These are phyloP conservation scores for Xiphophorus maculatus DNA, from an alignment of 2,113 vertebrate genomes.

Conservation along the genomic window DNA sequence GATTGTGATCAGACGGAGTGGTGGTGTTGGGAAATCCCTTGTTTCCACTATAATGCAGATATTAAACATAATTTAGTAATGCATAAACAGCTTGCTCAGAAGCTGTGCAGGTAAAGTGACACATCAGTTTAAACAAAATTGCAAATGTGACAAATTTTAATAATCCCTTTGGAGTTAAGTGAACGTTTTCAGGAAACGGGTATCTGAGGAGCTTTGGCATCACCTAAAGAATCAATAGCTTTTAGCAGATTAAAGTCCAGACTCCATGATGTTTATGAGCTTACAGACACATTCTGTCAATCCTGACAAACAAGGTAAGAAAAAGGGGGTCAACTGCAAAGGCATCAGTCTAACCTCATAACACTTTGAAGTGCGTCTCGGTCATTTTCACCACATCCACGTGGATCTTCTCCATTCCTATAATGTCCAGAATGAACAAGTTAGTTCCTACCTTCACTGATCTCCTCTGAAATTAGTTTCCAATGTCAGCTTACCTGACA, in stretches of 20 bases:
- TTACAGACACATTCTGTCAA: background rate
- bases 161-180: constrained; percentile 7
- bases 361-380: background rate
- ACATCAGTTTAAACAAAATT: constrained; percentile 19
- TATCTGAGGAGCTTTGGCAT: background rate
- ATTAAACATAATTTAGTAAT: background rate
- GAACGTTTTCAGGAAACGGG: background rate
- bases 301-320: constrained; percentile 4
- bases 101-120: background rate
- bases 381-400: background rate
- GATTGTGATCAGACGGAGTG: background rate
- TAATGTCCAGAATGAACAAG: background rate
- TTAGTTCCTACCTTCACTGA: background rate
- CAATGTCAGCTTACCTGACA: background rate
- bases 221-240: constrained; percentile 13
- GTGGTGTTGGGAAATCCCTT: background rate
- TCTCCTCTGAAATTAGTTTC: background rate
- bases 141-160: constrained; percentile 11
- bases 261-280: constrained; percentile 14
- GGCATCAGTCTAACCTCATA: constrained; percentile 23
- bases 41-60: constrained; percentile 31
- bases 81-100: background rate
- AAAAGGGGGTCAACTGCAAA: constrained; percentile 3
- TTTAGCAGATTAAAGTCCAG: constrained; percentile 39
- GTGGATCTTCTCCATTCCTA: background rate